These are phyloP conservation scores for Erpornis zantholeuca DNA, from an alignment of 2,113 vertebrate species.

Conservation along the genomic window DNA sequence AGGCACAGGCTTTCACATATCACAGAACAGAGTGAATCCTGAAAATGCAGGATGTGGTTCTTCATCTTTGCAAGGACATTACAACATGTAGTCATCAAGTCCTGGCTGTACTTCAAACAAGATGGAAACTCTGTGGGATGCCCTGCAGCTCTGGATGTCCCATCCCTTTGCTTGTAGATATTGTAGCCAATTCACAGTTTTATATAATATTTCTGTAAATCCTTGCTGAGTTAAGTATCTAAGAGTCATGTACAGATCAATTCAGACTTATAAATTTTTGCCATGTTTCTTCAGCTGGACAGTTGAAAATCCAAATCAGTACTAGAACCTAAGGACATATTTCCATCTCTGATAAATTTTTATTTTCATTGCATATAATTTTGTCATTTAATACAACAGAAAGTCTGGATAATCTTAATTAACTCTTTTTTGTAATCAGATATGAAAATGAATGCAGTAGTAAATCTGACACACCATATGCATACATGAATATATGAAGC, in stretches of 20 bases:
- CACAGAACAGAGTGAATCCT: neutral
- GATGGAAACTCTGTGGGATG: neutral
- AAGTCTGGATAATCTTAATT: neutral
- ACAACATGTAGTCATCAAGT: rapidly evolving
- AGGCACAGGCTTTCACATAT: neutral
- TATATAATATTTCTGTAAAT: neutral
- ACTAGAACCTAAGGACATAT: neutral
- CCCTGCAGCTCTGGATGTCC: neutral
- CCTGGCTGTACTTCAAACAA: neutral
- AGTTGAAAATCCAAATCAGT: neutral
- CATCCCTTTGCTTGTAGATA: neutral
- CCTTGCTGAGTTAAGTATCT: neutral
- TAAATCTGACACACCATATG: neutral
- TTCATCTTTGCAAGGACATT: neutral
- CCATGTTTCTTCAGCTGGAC: neutral
- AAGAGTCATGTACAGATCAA: neutral
- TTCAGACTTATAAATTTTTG: neutral
- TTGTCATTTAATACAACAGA: neutral
- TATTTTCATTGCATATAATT: neutral
- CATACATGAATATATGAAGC: rapidly evolving
- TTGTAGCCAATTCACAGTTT: neutral
- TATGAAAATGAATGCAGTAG: neutral
- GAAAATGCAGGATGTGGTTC: neutral
- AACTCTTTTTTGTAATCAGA: neutral
- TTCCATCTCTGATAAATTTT: neutral